phyloP scores from a whole-genome alignment of 2,888 invertebrate genomes.

The Anorthoa munda region DNA sequence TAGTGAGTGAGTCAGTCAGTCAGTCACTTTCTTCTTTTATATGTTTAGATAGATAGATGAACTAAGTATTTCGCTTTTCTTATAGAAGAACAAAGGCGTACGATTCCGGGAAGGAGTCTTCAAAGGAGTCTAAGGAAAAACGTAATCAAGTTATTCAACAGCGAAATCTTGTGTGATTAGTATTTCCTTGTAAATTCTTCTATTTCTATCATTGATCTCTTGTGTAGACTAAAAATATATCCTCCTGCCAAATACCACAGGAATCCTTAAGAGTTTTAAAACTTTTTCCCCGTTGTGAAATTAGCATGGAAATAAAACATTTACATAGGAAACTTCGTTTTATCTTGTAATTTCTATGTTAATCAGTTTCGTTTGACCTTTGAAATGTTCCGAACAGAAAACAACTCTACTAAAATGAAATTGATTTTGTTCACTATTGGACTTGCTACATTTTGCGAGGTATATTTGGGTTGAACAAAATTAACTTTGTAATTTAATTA shows the following conservation, averaged over 20 bases:
- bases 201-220: not conserved
- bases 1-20: no score
- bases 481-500: conserved; percentile 12
- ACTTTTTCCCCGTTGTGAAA: conserved; percentile 50
- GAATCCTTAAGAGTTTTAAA: conserved; percentile 35
- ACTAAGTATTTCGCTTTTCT: not conserved
- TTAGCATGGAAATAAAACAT: conserved; percentile 64
- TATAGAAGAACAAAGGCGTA: not conserved
- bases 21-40: no score
- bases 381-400: conserved; percentile 33
- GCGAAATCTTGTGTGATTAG: not conserved
- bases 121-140: not conserved
- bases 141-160: not conserved
- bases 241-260: conserved; percentile 31
- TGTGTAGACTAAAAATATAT: not conserved
- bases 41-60: no score
- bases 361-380: conserved; percentile 59
- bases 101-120: not conserved
- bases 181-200: not conserved
- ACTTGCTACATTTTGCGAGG: conserved; percentile 28
- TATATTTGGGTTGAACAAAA: conserved; percentile 5
- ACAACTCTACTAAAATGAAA: conserved; percentile 49
- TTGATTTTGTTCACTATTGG: conserved; percentile 51
- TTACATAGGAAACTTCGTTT: conserved; percentile 62
- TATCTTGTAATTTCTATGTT: conserved; percentile 60